Evolutionary conservation across 2,113 vertebrate species (phyloP).

Genomic region (Microcebus jonahi): DNA sequence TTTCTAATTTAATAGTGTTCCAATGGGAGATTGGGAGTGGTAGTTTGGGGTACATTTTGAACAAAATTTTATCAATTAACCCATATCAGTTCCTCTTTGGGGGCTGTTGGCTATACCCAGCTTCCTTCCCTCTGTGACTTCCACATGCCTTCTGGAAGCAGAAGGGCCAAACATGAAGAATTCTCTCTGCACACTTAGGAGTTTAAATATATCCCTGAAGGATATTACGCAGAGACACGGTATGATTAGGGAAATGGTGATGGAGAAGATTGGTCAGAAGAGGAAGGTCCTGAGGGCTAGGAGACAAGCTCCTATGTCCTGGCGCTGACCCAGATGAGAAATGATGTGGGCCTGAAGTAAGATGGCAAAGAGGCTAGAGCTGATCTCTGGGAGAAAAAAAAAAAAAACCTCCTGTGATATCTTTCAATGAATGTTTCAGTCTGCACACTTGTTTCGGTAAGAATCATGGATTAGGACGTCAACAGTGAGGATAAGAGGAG

Average conservation of each 20-base stretch:
- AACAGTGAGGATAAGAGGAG: background rate
- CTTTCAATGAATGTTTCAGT: background rate
- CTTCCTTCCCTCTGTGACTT: background rate
- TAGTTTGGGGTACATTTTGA: background rate
- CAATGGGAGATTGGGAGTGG: background rate
- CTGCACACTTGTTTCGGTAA: background rate
- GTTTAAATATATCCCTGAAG: background rate
- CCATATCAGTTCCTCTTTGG: background rate
- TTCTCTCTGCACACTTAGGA: background rate
- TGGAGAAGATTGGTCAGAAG: background rate
- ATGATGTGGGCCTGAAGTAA: background rate
- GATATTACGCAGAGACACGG: background rate
- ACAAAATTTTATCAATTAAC: background rate
- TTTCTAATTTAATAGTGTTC: background rate
- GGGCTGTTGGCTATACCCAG: no score
- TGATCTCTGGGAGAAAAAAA: background rate
- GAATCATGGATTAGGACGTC: background rate
- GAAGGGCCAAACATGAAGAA: background rate
- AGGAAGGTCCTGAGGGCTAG: background rate
- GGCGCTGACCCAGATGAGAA: background rate
- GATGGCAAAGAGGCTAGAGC: background rate
- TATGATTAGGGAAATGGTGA: background rate
- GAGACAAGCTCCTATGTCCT: background rate
- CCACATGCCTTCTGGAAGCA: accelerated
- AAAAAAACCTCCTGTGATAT: no score